Base-by-base conservation (phyloP, 2,888 invertebrate species). In the Formica aserva region DNA sequence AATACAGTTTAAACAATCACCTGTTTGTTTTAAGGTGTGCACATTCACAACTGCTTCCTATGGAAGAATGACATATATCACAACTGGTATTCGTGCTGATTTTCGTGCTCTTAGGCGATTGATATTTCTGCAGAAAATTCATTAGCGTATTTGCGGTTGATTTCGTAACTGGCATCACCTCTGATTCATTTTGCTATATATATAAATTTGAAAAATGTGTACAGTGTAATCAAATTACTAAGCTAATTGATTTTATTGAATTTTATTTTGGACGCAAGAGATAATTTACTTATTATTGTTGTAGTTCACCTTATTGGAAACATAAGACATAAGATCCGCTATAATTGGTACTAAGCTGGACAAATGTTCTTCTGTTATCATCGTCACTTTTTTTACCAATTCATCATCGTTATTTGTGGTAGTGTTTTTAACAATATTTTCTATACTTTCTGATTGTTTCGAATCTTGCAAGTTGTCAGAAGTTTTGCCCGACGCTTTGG, bases 341-440 rank as follows among this genome's bases (percentile, higher is more conserved):
- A 94, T 92, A 18, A 93, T 89, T 52, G 93, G 94, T 22, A 93
- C 91, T 32, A 94, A 87, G 82, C 84, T 90, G 45, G 92, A 91
- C 57, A 93, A 89, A 72, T 92, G 89, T 81, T 92, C 87, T 32
- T 93, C 83, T 5, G 84, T 82, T 63, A 85, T 83, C 18, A 60
- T 71, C 6, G 80, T 65, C 62, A 84, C 87, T 62, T 84, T 88
- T 65, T 86, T 85, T 29, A 69, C 74, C 32, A 85, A 62, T 65
- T 91, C 84, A 4, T 89, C 82, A 18, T 87, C 88, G 15, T 88
- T 82, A 8, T 67, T 38, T 18, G 55, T 52, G 29, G 57, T 57
- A 60, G 84, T 78, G 13, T 29, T 38, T 55, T 71, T 85, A 41
- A 60, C n/a, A 45, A 86, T 84, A 41, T 26, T 75, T 22, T 84